These are phyloP conservation scores for Volucella bombylans DNA, from an alignment of 2,888 invertebrate species.

Conservation along the genomic window DNA sequence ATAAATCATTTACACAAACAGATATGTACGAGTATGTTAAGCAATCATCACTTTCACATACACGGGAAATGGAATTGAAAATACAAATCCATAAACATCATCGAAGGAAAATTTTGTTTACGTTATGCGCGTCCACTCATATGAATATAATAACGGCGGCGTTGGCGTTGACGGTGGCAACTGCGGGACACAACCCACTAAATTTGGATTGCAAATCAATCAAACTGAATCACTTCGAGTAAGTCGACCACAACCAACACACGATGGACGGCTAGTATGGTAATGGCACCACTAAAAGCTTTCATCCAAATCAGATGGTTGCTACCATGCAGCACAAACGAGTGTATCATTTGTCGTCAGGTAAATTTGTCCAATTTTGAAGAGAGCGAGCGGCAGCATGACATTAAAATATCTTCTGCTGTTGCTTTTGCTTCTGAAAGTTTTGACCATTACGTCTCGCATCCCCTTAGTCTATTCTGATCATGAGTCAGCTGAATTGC, in stretches of 20 bases:
- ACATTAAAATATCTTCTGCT: constrained; percentile 14
- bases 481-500: constrained; percentile 56
- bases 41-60: not conserved
- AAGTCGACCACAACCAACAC: constrained; percentile 5
- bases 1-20: constrained; percentile 28
- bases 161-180: no score
- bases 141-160: no score
- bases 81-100: not conserved
- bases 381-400: constrained; percentile 16
- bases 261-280: not conserved
- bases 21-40: no score
- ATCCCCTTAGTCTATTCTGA: not conserved
- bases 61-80: constrained; percentile 18
- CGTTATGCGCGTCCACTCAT: not conserved
- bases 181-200: constrained; percentile 28
- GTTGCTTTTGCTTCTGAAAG: not conserved
- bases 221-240: constrained; percentile 42
- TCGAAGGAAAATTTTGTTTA: constrained; percentile 1
- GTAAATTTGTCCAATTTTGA: constrained; percentile 17
- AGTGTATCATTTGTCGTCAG: not conserved
- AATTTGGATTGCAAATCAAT: constrained; percentile 52
- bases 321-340: not conserved
- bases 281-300: not conserved
- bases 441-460: not conserved
- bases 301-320: constrained; percentile 16